Evolutionary conservation across 2,888 invertebrate genomes (phyloP).

Genomic region (Heteromurus nitidus): DNA sequence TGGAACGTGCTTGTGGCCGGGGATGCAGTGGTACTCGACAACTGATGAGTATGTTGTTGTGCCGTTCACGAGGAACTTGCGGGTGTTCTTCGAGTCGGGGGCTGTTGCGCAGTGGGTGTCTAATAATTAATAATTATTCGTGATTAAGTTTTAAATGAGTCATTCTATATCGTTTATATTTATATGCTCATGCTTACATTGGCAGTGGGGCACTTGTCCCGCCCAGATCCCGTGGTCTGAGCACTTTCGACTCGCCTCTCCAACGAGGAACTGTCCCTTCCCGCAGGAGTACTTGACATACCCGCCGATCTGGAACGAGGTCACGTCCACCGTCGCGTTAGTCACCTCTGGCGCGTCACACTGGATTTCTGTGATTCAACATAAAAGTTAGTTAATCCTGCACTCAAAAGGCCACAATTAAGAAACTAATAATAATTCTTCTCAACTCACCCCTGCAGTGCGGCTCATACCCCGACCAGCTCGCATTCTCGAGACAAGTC

Average conservation of each 20-base stretch:
- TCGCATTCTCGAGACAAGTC: constrained; percentile 90
- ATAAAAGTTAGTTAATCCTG: neutral
- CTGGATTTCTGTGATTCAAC: constrained; percentile 88
- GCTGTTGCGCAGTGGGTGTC: constrained; percentile 80
- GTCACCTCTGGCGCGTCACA: constrained; percentile 83
- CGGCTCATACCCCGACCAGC: constrained; percentile 91
- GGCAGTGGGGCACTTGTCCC: constrained; percentile 86
- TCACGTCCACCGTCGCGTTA: constrained; percentile 77
- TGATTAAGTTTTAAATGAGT: constrained; percentile 3
- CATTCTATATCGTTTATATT: neutral
- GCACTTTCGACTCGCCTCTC: constrained; percentile 85
- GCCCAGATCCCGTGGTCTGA: constrained; percentile 88
- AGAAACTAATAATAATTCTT: neutral
- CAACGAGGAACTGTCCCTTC: constrained; percentile 86
- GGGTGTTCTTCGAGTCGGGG: constrained; percentile 86
- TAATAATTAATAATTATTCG: constrained; percentile 77
- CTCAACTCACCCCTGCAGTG: constrained; percentile 83
- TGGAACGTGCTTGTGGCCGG: constrained; percentile 81
- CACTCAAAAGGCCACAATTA: neutral
- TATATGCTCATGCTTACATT: no score
- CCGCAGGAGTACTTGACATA: constrained; percentile 88
- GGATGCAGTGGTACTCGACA: constrained; percentile 92
- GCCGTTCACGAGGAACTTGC: constrained; percentile 89
- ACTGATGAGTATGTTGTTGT: constrained; percentile 89
- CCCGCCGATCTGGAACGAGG: constrained; percentile 85